Conservation (phyloP, 2,888 invertebrate genomes). For the Diarsia rubi region DNA sequence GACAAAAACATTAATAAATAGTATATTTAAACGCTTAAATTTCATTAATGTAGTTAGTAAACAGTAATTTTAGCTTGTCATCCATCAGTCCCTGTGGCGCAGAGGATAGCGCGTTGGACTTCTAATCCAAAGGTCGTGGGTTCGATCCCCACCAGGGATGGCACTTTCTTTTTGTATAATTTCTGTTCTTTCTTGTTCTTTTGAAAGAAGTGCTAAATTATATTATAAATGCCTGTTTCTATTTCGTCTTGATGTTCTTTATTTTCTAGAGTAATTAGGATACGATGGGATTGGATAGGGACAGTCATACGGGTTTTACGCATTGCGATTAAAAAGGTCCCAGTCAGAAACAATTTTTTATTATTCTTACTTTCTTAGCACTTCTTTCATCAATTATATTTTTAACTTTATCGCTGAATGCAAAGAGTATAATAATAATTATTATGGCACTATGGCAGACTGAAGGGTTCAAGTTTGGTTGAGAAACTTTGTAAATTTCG, state of each 20-base stretch:
- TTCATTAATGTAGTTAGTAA: constrained; percentile 24
- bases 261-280: background rate
- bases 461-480: too few relatives aligned
- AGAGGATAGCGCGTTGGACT: constrained; percentile 97
- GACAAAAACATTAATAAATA: background rate
- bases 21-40: background rate
- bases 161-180: constrained; percentile 52
- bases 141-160: constrained; percentile 97
- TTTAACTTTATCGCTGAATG: too few relatives aligned
- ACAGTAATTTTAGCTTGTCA: constrained; percentile 68
- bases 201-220: background rate
- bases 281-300: too few relatives aligned
- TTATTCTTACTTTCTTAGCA: too few relatives aligned
- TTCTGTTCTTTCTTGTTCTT: background rate
- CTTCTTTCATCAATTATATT: too few relatives aligned
- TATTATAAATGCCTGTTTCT: too few relatives aligned
- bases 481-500: too few relatives aligned
- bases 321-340: too few relatives aligned
- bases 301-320: too few relatives aligned
- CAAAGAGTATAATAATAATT: too few relatives aligned
- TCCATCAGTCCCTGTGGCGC: constrained; percentile 94
- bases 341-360: too few relatives aligned
- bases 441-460: too few relatives aligned
- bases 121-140: constrained; percentile 97
- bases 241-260: background rate